Conservation (phyloP, 2,888 invertebrate genomes). For the Mongoloraphidia duomilia region DNA sequence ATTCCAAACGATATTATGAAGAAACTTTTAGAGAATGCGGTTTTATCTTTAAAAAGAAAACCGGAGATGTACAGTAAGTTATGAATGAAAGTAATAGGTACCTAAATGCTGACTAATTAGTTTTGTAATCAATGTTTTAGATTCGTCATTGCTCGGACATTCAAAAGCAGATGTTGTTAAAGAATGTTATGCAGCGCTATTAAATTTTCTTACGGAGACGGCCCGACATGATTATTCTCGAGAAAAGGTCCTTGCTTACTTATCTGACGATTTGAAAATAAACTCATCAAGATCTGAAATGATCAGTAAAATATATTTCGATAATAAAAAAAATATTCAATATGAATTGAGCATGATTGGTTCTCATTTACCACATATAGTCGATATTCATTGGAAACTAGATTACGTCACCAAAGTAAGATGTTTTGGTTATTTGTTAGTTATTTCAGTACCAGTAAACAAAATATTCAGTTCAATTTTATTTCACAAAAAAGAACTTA, state of each 20-base stretch:
- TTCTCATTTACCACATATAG: constrained; percentile 34
- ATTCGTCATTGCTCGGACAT: constrained; percentile 18
- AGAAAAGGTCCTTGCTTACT: constrained; percentile 18
- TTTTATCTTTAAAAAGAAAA: too few relatives aligned
- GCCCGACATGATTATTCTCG: constrained; percentile 19
- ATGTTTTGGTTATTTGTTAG: too few relatives aligned
- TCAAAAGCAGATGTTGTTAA: constrained; percentile 26
- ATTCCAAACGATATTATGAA: too few relatives aligned
- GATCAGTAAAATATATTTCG: constrained; percentile 21
- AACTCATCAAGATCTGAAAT: constrained; percentile 16
- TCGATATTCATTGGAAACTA: constrained; percentile 45
- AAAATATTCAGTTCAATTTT: too few relatives aligned
- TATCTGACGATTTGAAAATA: constrained; percentile 21
- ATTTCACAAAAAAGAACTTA: too few relatives aligned
- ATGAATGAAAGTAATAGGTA: too few relatives aligned
- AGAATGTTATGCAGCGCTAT: constrained; percentile 22
- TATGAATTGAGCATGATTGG: constrained; percentile 25
- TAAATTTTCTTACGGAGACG: constrained; percentile 23
- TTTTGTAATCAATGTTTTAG: constrained; percentile 15
- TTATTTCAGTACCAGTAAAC: too few relatives aligned
- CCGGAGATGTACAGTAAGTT: too few relatives aligned
- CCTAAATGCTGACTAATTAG: too few relatives aligned
- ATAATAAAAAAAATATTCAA: constrained; percentile 20
- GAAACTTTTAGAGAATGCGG: too few relatives aligned
- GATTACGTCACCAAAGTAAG: constrained; percentile 32